Base-by-base conservation (phyloP, 2,797 vertebrate species). In the Eleutherodactylus coqui region DNA sequence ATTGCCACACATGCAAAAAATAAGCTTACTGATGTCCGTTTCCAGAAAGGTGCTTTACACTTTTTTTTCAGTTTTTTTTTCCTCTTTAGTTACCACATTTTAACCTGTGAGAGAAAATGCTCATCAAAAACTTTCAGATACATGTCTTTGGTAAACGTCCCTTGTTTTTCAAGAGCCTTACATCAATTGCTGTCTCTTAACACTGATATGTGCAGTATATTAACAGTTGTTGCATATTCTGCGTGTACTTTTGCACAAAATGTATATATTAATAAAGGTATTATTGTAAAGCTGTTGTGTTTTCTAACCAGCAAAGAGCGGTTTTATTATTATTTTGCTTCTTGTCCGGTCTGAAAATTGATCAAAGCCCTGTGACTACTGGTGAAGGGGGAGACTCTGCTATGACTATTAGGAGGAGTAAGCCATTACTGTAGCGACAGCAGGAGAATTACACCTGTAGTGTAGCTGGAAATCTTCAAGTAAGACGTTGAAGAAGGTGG, bases 111-210 rank as follows among this genome's bases (percentile, higher is more conserved):
- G 89, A 77, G 49, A 11, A 75, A 21, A 77, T 77, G 24, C 17
- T 58, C 36, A 38, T 36, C 6, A 32, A 29, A 78, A 41, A n/a
- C 4, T n/a, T 21, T 69, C 34, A 17, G 21, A 38, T 13, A 49
- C 64, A 0, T 19, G 87, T 89, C 89, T 90, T 80, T 24, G 91
- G 82, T 86, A 90, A 11, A 45, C 89, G 88, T 85, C 82, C 17
- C 19, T 32, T 36, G 16, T 45, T 29, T 38, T 73, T 75, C 24
- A 60, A 43, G 14, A 75, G 78, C 67, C 55, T 81, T 81, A 75
- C 53, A 81, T 60, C 2, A 41, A 80, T 45, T 70, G 55, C 43
- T 34, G 24, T 79, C 75, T 73, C 41, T 79, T 79, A 36, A 82
- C 62, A 70, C 32, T 70, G 79, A 70, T 70, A 51, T 87, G 78